Evolutionary conservation across 2,797 vertebrate species (phyloP).

Genomic region (Psittacula derbiana): DNA sequence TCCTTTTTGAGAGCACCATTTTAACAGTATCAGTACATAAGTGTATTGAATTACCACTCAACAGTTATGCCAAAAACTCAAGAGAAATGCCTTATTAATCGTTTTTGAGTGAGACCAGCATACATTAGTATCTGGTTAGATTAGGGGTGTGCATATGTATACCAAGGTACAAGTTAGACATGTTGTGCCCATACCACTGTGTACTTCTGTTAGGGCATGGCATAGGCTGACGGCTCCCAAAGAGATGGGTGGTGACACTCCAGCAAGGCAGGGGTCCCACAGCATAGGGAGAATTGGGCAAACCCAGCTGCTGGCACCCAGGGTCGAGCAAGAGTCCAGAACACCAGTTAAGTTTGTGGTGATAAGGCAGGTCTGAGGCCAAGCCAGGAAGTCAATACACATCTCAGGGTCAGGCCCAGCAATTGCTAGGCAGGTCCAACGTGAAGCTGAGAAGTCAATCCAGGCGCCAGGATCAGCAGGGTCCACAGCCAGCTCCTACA

Average conservation of each 20-base stretch:
- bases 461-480: neutral
- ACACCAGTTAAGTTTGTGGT: neutral
- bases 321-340: neutral
- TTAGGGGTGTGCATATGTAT: fast-evolving
- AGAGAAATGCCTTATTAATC: neutral
- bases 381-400: neutral
- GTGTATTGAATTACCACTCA: neutral
- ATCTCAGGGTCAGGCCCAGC: neutral
- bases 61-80: neutral
- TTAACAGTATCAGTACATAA: neutral
- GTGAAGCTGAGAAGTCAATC: neutral
- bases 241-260: neutral
- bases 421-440: neutral
- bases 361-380: neutral
- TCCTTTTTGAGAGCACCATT: neutral
- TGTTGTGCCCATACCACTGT: neutral
- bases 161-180: neutral
- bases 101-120: neutral
- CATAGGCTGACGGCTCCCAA: neutral
- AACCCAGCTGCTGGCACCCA: neutral
- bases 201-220: neutral
- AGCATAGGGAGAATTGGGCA: neutral
- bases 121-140: neutral
- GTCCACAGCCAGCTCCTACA: neutral
- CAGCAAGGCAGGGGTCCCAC: neutral